Evolutionary conservation across 2,113 vertebrate species (phyloP).

Genomic region (Thalassoma bifasciatum): DNA sequence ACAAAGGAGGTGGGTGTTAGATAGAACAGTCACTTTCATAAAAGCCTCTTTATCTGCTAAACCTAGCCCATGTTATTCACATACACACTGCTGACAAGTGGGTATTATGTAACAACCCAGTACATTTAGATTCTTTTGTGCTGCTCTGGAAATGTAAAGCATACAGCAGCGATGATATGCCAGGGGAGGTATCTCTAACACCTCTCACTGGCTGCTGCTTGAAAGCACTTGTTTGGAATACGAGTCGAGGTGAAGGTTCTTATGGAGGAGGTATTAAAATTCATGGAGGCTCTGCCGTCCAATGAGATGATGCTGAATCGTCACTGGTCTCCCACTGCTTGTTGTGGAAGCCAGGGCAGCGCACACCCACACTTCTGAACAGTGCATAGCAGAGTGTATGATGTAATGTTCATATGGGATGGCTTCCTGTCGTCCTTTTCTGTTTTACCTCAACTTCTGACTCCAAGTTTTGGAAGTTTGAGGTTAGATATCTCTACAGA

Average conservation of each 20-base stretch:
- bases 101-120: conserved; percentile 58
- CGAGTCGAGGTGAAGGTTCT: conserved; percentile 64
- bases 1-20: conserved; percentile 57
- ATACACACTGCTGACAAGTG: conserved; percentile 54
- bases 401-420: conserved; percentile 50
- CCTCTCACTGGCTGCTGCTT: conserved; percentile 48
- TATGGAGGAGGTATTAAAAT: conserved; percentile 71
- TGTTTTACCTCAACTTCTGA: conserved; percentile 5
- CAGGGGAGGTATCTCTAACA: conserved; percentile 42
- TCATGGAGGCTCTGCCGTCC: conserved; percentile 44
- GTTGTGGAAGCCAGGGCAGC: conserved; percentile 51
- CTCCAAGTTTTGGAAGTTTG: not conserved
- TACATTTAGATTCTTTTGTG: conserved; percentile 43
- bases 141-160: conserved; percentile 43
- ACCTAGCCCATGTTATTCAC: conserved; percentile 19
- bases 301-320: conserved; percentile 49
- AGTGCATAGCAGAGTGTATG: conserved; percentile 34
- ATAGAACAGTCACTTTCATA: conserved; percentile 49
- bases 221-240: conserved; percentile 51
- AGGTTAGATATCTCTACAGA: not conserved
- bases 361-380: conserved; percentile 57
- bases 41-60: conserved; percentile 51
- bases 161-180: conserved; percentile 24
- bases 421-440: conserved; percentile 35
- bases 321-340: conserved; percentile 60